Conservation (phyloP, 2,113 vertebrate species). For the Carollia perspicillata region DNA sequence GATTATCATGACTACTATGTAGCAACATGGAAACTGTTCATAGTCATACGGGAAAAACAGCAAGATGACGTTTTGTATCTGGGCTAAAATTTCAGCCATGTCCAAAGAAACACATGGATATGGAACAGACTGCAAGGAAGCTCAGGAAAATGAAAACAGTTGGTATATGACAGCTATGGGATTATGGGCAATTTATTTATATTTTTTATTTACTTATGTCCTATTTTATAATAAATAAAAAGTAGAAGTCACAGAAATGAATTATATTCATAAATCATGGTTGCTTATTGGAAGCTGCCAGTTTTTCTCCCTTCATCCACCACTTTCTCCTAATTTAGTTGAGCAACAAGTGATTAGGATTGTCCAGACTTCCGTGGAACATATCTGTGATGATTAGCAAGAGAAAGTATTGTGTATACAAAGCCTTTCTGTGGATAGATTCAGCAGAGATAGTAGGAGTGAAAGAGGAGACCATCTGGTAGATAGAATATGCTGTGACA, state of each 20-base stretch:
- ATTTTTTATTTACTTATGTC: neutral
- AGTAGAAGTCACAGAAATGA: neutral
- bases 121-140: neutral
- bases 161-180: neutral
- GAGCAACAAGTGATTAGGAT: neutral
- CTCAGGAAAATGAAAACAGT: constrained; percentile 28
- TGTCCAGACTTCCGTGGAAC: neutral
- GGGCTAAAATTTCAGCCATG: neutral
- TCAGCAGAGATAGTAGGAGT: constrained; percentile 1
- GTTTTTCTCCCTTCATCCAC: neutral
- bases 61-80: neutral
- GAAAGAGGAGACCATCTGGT: constrained; percentile 64
- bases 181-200: constrained; percentile 27
- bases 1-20: neutral
- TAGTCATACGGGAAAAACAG: neutral
- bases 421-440: constrained; percentile 24
- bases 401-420: neutral
- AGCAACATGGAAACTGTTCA: neutral
- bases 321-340: neutral
- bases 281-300: neutral
- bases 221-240: constrained; percentile 25
- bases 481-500: constrained; percentile 37
- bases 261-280: neutral
- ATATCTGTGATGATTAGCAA: constrained; percentile 41
- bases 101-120: neutral